Conservation (phyloP, 1,140 invertebrate species). For the Atta cephalotes region DNA sequence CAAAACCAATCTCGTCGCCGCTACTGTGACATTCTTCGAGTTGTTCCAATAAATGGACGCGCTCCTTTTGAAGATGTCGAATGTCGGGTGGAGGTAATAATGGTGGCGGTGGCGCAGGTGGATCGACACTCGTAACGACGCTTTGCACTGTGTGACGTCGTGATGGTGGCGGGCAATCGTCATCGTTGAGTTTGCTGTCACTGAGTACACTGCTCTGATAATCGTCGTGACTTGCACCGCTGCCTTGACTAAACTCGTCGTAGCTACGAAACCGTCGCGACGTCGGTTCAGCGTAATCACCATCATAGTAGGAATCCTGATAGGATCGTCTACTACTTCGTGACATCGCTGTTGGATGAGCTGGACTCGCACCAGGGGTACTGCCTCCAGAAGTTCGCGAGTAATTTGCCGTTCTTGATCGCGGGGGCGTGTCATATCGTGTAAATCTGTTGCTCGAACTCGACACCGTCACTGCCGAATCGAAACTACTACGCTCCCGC, state of each 20-base stretch:
- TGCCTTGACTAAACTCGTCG: constrained; percentile 89
- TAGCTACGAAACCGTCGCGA: constrained; percentile 88
- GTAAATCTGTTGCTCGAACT: constrained; percentile 84
- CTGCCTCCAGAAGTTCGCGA: constrained; percentile 83
- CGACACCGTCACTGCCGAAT: constrained; percentile 82
- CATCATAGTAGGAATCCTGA: constrained; percentile 84
- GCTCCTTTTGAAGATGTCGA: constrained; percentile 90
- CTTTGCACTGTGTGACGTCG: constrained; percentile 81
- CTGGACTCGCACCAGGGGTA: constrained; percentile 84
- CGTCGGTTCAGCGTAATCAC: constrained; percentile 85
- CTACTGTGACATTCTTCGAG: constrained; percentile 91
- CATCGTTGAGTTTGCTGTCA: constrained; percentile 81
- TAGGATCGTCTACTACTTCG: constrained; percentile 82
- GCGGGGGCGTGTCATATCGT: constrained; percentile 84
- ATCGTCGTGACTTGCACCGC: constrained; percentile 88
- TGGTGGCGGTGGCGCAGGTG: constrained; percentile 79
- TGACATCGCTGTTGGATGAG: constrained; percentile 83
- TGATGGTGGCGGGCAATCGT: constrained; percentile 79
- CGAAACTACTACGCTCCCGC: constrained; percentile 83
- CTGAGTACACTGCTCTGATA: constrained; percentile 81
- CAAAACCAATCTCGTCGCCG: constrained; percentile 89
- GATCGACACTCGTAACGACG: constrained; percentile 80
- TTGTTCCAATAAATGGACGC: constrained; percentile 90
- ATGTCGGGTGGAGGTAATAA: constrained; percentile 87
- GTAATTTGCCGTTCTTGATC: constrained; percentile 84